These are phyloP conservation scores for Cercocebus atys DNA, from an alignment of 2,113 vertebrate species.

Conservation along the genomic window DNA sequence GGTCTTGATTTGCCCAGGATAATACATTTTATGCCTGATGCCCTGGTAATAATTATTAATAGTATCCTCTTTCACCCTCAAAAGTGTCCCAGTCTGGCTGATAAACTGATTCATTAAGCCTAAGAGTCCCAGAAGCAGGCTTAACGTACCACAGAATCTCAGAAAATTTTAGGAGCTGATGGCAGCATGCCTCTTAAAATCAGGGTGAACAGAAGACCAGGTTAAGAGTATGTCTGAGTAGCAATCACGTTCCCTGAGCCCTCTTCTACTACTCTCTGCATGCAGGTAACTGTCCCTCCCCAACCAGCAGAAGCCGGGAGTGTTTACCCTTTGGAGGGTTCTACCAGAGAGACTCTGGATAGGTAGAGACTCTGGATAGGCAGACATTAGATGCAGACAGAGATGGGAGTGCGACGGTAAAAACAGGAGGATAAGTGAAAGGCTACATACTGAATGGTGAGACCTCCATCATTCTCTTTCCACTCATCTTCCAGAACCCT, in stretches of 20 bases:
- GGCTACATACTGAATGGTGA: not conserved
- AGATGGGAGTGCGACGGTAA: not conserved
- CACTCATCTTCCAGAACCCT: not conserved
- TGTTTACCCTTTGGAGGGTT: not conserved
- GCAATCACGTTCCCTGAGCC: not conserved
- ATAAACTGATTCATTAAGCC: conserved; percentile 7
- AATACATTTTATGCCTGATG: not conserved
- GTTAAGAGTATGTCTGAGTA: not conserved
- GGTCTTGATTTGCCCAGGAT: not conserved
- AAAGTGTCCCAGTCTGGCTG: not conserved
- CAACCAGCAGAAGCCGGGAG: not conserved
- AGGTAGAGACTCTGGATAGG: not conserved
- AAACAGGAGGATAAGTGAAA: not conserved
- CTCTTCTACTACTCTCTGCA: not conserved
- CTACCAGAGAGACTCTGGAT: not conserved
- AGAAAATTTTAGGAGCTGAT: not conserved
- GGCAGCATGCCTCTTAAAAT: not conserved
- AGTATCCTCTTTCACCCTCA: not conserved
- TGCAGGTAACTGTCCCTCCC: not conserved
- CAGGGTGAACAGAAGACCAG: not conserved
- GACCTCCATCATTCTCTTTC: not conserved
- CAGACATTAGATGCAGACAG: not conserved
- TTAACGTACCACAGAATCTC: not conserved
- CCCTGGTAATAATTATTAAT: not conserved
- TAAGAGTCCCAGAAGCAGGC: conserved; percentile 21